phyloP scores from a whole-genome alignment of 2,797 vertebrate genomes.

The Catamblyrhynchus diadema region DNA sequence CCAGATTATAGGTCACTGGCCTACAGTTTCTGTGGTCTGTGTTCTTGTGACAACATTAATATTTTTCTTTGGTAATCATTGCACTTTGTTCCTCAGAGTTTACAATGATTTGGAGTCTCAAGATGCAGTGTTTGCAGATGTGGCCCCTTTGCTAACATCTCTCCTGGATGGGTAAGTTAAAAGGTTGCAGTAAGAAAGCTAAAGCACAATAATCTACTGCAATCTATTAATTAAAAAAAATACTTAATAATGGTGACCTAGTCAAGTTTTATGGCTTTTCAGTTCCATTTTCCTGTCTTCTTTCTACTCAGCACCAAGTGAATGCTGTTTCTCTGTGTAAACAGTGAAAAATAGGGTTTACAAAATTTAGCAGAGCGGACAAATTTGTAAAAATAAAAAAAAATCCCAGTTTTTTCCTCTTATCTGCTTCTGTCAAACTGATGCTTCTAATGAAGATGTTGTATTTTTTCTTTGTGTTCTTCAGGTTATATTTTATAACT shows the following conservation, averaged over 20 bases:
- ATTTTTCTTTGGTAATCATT: neutral
- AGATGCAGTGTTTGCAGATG: conserved; percentile 80
- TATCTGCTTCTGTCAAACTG: neutral
- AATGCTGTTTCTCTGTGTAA: neutral
- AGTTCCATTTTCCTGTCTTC: neutral
- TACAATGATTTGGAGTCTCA: conserved; percentile 80
- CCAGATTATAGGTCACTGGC: neutral
- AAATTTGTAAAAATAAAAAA: neutral
- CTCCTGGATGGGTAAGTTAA: conserved; percentile 84
- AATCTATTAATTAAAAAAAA: neutral
- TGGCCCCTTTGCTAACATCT: conserved; percentile 83
- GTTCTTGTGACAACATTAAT: neutral
- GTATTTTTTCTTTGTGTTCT: neutral
- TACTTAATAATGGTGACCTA: neutral
- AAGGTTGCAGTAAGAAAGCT: neutral
- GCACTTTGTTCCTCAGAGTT: conserved; percentile 71
- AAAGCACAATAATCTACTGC: neutral
- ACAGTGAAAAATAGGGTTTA: neutral
- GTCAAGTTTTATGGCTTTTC: neutral
- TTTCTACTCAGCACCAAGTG: neutral
- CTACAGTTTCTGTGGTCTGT: neutral
- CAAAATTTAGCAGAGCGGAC: neutral
- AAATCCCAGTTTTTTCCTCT: rapidly evolving
- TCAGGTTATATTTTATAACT: neutral
- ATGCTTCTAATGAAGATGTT: neutral